Percentiles rank a stretch among this genome's conserved stretches.
phyloP scores from a whole-genome alignment of 2,113 vertebrate genomes.

The Heterotilapia buettikoferi region DNA sequence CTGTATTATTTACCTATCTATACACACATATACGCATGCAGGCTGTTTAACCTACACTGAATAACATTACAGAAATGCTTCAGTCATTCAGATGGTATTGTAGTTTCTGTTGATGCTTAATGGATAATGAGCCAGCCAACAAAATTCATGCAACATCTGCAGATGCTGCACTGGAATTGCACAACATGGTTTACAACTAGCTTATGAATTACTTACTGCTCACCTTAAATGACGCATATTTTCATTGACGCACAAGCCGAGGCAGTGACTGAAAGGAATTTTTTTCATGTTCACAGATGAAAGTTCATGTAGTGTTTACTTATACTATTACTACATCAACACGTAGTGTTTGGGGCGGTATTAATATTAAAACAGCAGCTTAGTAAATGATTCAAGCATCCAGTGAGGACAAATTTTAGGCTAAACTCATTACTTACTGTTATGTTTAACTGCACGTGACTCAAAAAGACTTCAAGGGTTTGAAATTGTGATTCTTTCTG shows the following conservation, averaged over 20 bases:
- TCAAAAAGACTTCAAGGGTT: background rate
- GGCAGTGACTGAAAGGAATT: background rate
- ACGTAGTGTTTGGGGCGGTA: rapidly evolving
- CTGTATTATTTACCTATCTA: rapidly evolving
- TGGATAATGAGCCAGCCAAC: rapidly evolving
- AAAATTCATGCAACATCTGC: background rate
- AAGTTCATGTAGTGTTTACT: background rate
- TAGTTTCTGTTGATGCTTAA: background rate
- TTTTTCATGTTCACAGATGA: background rate
- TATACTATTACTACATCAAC: background rate
- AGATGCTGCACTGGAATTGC: background rate
- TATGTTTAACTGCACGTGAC: background rate
- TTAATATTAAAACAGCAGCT: background rate
- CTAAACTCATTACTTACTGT: background rate
- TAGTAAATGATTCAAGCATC: background rate
- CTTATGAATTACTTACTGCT: background rate
- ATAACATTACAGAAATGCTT: background rate
- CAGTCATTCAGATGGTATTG: background rate
- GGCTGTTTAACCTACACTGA: background rate
- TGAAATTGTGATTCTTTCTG: background rate
- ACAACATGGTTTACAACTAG: background rate
- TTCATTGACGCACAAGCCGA: background rate
- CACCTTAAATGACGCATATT: background rate
- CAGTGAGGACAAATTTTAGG: background rate
- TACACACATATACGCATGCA: background rate